A percentile compares a stretch with the other conserved stretches of the same genome.
Evolutionary conservation across 2,888 invertebrate species (phyloP).

Genomic region (Arctia plantaginis): DNA sequence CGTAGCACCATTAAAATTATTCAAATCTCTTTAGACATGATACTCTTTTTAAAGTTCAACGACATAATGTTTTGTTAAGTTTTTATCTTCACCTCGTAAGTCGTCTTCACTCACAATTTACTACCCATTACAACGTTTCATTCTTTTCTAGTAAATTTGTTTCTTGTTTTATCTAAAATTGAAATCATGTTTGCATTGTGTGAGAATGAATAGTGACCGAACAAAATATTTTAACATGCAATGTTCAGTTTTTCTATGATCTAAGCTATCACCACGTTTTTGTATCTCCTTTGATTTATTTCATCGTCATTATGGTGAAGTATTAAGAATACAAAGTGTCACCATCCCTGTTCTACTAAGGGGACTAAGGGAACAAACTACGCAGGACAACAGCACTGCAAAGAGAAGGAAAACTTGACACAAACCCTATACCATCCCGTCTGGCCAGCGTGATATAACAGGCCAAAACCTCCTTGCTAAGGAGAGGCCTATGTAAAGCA

Average conservation of each 20-base stretch:
- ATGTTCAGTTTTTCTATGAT: background rate
- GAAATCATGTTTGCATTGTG: constrained; percentile 44
- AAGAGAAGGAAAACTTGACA: no score
- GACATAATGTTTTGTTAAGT: constrained; percentile 2
- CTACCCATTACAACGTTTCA: constrained; percentile 30
- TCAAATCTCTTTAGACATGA: background rate
- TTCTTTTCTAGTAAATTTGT: constrained; percentile 39
- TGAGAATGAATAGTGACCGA: constrained; percentile 20
- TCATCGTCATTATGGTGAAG: no score
- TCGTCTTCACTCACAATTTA: constrained; percentile 11
- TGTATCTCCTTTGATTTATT: background rate
- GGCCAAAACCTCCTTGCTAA: no score
- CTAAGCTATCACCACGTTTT: background rate
- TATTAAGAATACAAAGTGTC: no score
- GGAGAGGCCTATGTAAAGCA: no score
- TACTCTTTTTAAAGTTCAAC: background rate
- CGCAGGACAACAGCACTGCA: no score
- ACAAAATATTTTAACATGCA: constrained; percentile 13
- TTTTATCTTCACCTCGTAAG: constrained; percentile 19
- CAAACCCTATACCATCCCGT: no score
- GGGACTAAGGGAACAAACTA: no score
- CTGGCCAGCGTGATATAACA: no score
- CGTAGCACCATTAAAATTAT: background rate
- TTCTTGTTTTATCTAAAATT: constrained; percentile 53
- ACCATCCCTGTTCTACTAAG: no score